These are phyloP conservation scores for Smutsia temminckii DNA, from an alignment of 2,797 vertebrate species.

Conservation along the genomic window DNA sequence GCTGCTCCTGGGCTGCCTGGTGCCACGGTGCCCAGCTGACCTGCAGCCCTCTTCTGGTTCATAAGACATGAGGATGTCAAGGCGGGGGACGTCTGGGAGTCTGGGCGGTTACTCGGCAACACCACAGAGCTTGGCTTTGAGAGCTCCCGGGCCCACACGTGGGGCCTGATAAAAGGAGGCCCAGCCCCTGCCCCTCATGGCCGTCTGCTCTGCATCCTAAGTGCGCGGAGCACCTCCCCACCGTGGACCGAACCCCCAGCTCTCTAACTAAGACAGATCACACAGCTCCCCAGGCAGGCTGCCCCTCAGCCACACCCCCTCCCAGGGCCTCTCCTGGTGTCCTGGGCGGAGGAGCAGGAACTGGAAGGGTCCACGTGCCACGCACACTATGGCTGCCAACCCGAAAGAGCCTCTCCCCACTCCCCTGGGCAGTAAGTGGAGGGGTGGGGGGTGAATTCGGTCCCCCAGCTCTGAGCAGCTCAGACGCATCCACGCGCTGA, in stretches of 20 bases:
- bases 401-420: too few relatives aligned
- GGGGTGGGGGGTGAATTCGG: neutral
- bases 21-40: neutral
- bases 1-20: neutral
- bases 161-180: too few relatives aligned
- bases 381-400: neutral
- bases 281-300: too few relatives aligned
- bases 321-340: neutral
- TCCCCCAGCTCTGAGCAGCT: neutral
- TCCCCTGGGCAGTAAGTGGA: neutral
- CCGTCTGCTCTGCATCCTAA: slow-evolving; percentile 51
- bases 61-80: neutral
- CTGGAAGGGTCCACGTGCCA: too few relatives aligned
- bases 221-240: slow-evolving; percentile 30
- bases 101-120: too few relatives aligned
- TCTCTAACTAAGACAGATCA: slow-evolving; percentile 54
- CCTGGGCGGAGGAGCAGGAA: neutral
- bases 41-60: neutral
- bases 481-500: neutral
- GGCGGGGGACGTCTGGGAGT: neutral
- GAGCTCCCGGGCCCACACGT: neutral
- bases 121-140: too few relatives aligned
- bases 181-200: slow-evolving; percentile 55
- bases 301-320: neutral
- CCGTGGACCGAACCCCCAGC: slow-evolving; percentile 48